Evolutionary conservation across 2,113 vertebrate genomes (phyloP).

Genomic region (Mormyrus iriodes): DNA sequence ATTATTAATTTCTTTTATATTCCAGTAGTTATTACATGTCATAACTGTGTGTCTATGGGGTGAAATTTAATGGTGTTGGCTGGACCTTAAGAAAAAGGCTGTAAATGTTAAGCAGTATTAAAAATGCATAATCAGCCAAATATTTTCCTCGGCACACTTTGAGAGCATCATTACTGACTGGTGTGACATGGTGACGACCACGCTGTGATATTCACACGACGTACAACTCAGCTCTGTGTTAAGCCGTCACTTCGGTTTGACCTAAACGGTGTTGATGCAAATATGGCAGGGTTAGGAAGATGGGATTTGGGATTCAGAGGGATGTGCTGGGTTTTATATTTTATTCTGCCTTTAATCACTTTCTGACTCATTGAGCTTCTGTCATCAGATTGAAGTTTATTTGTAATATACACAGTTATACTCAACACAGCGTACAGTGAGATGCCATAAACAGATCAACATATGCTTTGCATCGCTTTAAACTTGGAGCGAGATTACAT

Average conservation of each 20-base stretch:
- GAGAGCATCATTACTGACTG: constrained; percentile 81
- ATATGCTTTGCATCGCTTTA: not conserved
- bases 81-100: constrained; percentile 90
- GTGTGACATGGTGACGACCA: constrained; percentile 45
- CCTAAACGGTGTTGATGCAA: not conserved
- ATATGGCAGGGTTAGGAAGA: not conserved
- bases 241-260: not conserved
- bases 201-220: not conserved
- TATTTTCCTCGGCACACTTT: constrained; percentile 92
- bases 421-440: not conserved
- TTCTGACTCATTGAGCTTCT: not conserved
- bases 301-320: not conserved
- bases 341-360: not conserved
- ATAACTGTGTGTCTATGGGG: constrained; percentile 99
- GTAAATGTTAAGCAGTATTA: constrained; percentile 82
- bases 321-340: not conserved
- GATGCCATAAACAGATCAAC: not conserved
- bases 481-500: not conserved
- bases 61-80: constrained; percentile 98
- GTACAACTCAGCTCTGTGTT: not conserved
- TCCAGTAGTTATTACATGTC: constrained; percentile 99
- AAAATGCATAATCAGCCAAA: constrained; percentile 98
- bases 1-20: constrained; percentile 99
- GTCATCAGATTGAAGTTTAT: not conserved
- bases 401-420: not conserved